phyloP scores from a whole-genome alignment of 2,888 invertebrate genomes.

The Ypsolopha sequella region DNA sequence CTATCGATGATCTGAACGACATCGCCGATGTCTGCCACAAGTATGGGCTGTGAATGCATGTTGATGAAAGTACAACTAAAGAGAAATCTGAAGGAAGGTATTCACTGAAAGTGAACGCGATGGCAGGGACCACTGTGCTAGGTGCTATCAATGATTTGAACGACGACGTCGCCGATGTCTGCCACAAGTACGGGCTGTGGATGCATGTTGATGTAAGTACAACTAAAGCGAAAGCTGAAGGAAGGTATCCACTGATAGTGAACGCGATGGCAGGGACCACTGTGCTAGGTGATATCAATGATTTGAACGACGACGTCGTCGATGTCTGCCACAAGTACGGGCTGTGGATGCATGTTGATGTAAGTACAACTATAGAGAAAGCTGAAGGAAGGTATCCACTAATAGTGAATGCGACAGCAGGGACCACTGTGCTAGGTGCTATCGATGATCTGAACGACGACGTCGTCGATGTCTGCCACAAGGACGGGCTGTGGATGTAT shows the following conservation, averaged over 20 bases:
- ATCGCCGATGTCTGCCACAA: constrained; percentile 78
- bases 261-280: constrained; percentile 86
- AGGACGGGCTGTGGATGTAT: constrained; percentile 82
- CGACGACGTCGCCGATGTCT: constrained; percentile 73
- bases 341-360: constrained; percentile 89
- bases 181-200: constrained; percentile 78
- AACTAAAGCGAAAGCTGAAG: too few relatives aligned
- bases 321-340: constrained; percentile 75
- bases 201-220: constrained; percentile 83
- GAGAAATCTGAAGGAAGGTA: too few relatives aligned
- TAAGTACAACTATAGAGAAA: constrained; percentile 59
- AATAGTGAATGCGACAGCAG: constrained; percentile 81
- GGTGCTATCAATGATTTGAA: constrained; percentile 85
- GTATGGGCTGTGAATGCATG: constrained; percentile 83
- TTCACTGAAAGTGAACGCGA: constrained; percentile 81
- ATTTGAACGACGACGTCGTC: constrained; percentile 72
- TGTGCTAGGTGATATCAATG: constrained; percentile 87
- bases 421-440: constrained; percentile 87
- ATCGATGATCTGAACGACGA: constrained; percentile 77
- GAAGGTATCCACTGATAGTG: constrained; percentile 75
- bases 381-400: constrained; percentile 73
- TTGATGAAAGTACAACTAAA: constrained; percentile 76
- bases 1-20: constrained; percentile 80
- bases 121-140: constrained; percentile 85
- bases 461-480: constrained; percentile 77